These are phyloP conservation scores for Sesamia nonagrioides DNA, from an alignment of 1,140 invertebrate genomes.

Conservation along the genomic window DNA sequence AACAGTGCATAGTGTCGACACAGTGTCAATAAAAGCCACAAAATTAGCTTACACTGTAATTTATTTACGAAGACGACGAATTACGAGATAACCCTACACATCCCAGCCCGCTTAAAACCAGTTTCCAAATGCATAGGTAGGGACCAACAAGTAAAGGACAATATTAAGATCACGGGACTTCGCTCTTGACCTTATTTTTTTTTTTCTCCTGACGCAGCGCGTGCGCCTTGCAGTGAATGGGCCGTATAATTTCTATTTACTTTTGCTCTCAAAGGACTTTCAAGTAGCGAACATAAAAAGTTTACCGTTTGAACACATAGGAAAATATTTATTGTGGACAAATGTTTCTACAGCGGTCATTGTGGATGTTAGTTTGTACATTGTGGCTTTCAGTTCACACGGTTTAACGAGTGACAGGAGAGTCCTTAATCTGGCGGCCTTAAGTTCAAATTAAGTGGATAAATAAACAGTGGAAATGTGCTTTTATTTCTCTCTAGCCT, in stretches of 20 bases:
- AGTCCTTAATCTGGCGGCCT: conserved; percentile 28
- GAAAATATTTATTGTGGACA: conserved; percentile 77
- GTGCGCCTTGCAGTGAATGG: conserved; percentile 73
- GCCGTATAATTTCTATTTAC: conserved; percentile 82
- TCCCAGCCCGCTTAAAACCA: conserved; percentile 8
- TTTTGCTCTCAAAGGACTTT: conserved; percentile 76
- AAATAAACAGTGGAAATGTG: conserved; percentile 25
- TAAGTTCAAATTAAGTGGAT: conserved; percentile 28
- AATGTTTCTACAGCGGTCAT: conserved; percentile 61
- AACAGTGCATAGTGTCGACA: conserved; percentile 16
- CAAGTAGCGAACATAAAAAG: conserved; percentile 60
- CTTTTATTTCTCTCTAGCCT: conserved; percentile 8
- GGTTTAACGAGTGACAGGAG: conserved; percentile 36
- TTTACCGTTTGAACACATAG: conserved; percentile 72
- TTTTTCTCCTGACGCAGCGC: conserved; percentile 66
- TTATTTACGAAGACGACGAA: conserved; percentile 2
- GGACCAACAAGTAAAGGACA: conserved; percentile 34
- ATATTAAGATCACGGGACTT: conserved; percentile 43
- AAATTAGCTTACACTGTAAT: conserved; percentile 23
- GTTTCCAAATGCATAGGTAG: conserved; percentile 18
- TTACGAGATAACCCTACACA: conserved; percentile 10
- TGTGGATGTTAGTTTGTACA: conserved; percentile 55
- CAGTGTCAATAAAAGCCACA: neutral
- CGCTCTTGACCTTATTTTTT: conserved; percentile 66
- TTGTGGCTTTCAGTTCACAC: conserved; percentile 55